Conservation (phyloP, 2,797 vertebrate species). For the Eulemur albifrons region DNA sequence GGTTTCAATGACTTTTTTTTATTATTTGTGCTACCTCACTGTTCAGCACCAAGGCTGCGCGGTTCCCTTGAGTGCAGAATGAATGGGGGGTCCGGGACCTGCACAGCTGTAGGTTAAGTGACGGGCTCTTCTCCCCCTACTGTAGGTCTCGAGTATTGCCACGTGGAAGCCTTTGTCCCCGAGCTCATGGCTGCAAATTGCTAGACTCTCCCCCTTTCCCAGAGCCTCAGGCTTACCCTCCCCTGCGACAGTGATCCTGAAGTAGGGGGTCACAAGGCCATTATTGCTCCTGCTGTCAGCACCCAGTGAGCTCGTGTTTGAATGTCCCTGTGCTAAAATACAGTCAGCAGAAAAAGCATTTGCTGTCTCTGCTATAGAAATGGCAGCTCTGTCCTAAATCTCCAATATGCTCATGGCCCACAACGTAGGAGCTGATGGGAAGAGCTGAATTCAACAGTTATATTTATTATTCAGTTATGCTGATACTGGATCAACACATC, state of each 20-base stretch:
- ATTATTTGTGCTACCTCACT: background rate
- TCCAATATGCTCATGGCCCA: background rate
- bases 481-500: background rate
- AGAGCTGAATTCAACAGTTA: conserved; percentile 18
- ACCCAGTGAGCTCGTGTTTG: background rate
- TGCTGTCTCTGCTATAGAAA: background rate
- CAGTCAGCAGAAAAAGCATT: background rate
- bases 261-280: background rate
- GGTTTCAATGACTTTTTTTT: background rate
- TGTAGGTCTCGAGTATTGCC: background rate
- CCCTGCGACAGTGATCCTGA: background rate
- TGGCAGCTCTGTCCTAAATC: background rate
- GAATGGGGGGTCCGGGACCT: background rate
- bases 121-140: accelerated
- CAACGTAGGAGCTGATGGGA: conserved; percentile 1
- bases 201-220: background rate
- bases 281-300: background rate
- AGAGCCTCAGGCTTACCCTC: background rate
- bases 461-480: conserved; percentile 32
- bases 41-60: background rate
- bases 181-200: accelerated
- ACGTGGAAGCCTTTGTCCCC: background rate
- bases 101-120: too few relatives aligned
- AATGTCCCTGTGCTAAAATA: conserved; percentile 26
- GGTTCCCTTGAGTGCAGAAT: background rate